Evolutionary conservation across 2,113 vertebrate genomes (phyloP).

Genomic region (Cyanoderma ruficeps): DNA sequence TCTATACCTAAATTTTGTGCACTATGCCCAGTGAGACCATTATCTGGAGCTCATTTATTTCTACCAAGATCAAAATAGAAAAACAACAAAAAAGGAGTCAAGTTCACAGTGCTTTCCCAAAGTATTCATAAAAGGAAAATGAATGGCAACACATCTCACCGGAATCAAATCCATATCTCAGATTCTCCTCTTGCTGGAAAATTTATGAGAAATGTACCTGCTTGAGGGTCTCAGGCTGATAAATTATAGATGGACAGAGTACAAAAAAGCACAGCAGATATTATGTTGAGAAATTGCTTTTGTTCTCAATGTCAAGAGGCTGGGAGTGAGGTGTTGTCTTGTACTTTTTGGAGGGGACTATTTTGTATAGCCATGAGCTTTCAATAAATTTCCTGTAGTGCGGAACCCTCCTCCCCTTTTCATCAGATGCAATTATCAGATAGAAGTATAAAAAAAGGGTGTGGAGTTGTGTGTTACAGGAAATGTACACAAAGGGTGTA

Average conservation of each 20-base stretch:
- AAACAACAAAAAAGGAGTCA: neutral
- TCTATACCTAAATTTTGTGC: neutral
- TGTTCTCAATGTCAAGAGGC: neutral
- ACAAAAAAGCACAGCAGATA: neutral
- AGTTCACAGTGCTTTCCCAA: neutral
- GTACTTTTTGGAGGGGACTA: neutral
- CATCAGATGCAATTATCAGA: neutral
- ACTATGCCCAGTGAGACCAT: neutral
- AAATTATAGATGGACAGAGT: neutral
- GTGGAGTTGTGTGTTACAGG: fast-evolving
- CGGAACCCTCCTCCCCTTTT: neutral
- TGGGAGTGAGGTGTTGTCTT: neutral
- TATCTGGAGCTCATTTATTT: neutral
- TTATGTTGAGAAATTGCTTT: neutral
- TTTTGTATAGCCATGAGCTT: neutral
- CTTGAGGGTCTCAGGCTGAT: neutral
- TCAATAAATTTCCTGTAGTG: neutral
- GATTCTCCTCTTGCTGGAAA: neutral
- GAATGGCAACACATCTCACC: neutral
- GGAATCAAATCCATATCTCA: neutral
- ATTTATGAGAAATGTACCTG: neutral
- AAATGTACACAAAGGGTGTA: neutral
- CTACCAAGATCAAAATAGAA: neutral
- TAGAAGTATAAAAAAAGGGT: neutral
- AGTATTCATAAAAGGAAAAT: neutral